Conservation (phyloP, 2,888 invertebrate species). For the Thereva unica region DNA sequence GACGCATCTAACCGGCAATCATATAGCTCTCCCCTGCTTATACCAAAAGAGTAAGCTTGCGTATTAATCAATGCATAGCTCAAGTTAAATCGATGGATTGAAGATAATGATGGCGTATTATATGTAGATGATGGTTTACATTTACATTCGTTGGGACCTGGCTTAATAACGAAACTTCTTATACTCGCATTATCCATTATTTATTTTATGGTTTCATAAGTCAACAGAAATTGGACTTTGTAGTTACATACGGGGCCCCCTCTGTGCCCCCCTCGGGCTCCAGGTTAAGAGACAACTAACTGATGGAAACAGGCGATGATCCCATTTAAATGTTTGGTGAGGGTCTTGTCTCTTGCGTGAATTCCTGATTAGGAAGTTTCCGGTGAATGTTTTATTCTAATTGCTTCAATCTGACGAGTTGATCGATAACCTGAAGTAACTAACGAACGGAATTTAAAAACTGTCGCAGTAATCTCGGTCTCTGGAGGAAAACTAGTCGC, state of each 20-base stretch:
- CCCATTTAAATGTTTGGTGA: constrained; percentile 30
- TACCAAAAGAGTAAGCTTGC: neutral
- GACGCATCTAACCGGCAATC: constrained; percentile 14
- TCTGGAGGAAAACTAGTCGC: no score
- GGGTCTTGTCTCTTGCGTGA: constrained; percentile 31
- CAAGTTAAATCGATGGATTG: constrained; percentile 42
- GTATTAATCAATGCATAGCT: constrained; percentile 43
- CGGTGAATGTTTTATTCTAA: constrained; percentile 37
- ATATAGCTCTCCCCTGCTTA: constrained; percentile 14
- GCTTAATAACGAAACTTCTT: constrained; percentile 32
- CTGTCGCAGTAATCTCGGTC: constrained; percentile 10
- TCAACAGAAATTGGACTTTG: constrained; percentile 34
- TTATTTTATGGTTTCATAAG: constrained; percentile 36
- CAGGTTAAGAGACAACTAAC: neutral
- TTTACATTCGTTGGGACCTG: constrained; percentile 28
- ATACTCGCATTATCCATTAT: constrained; percentile 35
- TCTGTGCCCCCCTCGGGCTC: neutral
- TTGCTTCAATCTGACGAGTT: constrained; percentile 21
- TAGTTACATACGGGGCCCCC: neutral
- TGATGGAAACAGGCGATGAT: constrained; percentile 12
- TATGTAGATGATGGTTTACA: constrained; percentile 36
- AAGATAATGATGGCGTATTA: constrained; percentile 43
- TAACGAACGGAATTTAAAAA: constrained; percentile 33
- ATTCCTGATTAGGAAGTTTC: constrained; percentile 36
- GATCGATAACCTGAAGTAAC: constrained; percentile 23